Evolutionary conservation across 2,797 vertebrate species (phyloP).

Genomic region (Adrianichthys oophorus): DNA sequence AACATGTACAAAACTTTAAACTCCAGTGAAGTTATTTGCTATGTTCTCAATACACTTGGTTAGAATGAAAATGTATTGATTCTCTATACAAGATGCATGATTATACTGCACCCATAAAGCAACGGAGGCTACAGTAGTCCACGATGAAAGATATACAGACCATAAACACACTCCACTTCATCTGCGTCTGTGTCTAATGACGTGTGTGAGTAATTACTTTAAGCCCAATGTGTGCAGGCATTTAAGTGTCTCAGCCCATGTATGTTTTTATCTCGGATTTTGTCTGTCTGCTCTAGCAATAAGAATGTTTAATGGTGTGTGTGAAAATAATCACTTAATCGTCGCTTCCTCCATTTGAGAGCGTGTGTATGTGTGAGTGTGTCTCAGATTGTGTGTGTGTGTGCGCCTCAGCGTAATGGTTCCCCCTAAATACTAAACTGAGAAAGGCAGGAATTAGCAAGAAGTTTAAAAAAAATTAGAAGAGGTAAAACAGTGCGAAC

Average conservation of each 20-base stretch:
- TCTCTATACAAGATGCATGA: conserved; percentile 26
- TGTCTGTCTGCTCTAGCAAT: conserved; percentile 63
- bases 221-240: conserved; percentile 55
- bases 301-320: conserved; percentile 78
- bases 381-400: conserved; percentile 31
- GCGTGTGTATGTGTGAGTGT: conserved; percentile 1
- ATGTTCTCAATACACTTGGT: conserved; percentile 9
- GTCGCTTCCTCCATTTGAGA: conserved; percentile 63
- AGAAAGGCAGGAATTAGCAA: conserved; percentile 34
- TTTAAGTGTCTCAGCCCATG: conserved; percentile 70
- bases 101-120: conserved; percentile 34
- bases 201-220: conserved; percentile 76
- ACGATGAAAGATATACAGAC: conserved; percentile 54
- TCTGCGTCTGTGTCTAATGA: conserved; percentile 72
- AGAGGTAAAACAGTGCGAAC: conserved; percentile 33
- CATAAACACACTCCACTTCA: conserved; percentile 71
- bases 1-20: no score
- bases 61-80: conserved; percentile 23
- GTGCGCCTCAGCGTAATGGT: conserved; percentile 23
- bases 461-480: conserved; percentile 20
- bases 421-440: conserved; percentile 45
- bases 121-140: conserved; percentile 31
- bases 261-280: conserved; percentile 72
- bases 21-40: background rate
- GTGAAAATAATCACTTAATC: conserved; percentile 77